Conservation (phyloP, 2,888 invertebrate genomes). For the Nomada ferruginata region DNA sequence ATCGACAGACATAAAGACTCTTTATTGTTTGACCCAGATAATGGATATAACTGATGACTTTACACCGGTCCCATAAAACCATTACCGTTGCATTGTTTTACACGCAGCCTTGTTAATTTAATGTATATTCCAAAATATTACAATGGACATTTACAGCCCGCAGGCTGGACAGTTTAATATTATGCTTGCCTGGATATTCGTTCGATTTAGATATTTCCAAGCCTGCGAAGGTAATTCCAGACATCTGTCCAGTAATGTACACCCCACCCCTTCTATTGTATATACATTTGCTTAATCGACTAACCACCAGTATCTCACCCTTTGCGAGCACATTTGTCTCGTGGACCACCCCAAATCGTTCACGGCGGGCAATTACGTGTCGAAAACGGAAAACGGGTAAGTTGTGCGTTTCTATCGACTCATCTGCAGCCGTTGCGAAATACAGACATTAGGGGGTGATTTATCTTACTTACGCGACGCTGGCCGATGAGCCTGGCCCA, state of each 20-base stretch:
- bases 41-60: conserved; percentile 7
- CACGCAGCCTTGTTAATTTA: background rate
- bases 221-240: no score
- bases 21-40: conserved; percentile 30
- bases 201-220: no score
- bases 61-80: conserved; percentile 20
- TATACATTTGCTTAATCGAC: no score
- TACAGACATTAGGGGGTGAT: conserved; percentile 78
- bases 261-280: no score
- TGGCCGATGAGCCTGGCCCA: conserved; percentile 77
- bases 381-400: conserved; percentile 38
- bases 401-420: conserved; percentile 60
- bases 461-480: conserved; percentile 80
- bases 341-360: no score
- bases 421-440: conserved; percentile 71
- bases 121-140: background rate
- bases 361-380: background rate
- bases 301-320: no score
- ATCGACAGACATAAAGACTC: conserved; percentile 6
- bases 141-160: background rate
- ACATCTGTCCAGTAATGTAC: no score
- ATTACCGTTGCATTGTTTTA: conserved; percentile 20
- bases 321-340: no score
- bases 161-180: background rate
- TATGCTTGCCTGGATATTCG: no score